These are phyloP conservation scores for Simalia tracyae DNA, from an alignment of 2,797 vertebrate species.

Conservation along the genomic window DNA sequence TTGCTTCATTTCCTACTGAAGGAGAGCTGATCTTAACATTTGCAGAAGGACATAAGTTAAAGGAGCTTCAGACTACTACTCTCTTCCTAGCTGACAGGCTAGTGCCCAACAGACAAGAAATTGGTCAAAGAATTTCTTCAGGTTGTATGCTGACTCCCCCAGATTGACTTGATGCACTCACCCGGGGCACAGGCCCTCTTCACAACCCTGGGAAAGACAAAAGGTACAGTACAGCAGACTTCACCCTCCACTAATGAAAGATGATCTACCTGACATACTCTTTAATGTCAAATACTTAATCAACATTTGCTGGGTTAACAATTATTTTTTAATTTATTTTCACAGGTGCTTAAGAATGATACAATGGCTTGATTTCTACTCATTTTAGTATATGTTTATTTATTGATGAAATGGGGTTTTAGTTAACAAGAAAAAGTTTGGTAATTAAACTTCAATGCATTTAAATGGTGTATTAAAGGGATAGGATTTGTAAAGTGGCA, in stretches of 20 bases:
- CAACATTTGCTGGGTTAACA: not conserved
- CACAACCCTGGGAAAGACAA: conserved; percentile 25
- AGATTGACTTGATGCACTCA: conserved; percentile 12
- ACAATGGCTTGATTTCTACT: not conserved
- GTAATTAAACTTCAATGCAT: not conserved
- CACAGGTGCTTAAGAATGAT: not conserved
- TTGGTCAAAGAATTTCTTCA: not conserved
- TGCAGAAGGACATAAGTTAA: not conserved
- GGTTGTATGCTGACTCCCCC: not conserved
- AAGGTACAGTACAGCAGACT: conserved; percentile 17
- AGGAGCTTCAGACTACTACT: not conserved
- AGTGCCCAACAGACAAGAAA: not conserved
- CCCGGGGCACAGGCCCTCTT: not conserved
- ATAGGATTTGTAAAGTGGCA: not conserved
- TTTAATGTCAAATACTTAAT: not conserved
- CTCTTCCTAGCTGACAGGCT: not conserved
- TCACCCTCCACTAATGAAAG: not conserved
- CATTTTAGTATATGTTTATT: not conserved
- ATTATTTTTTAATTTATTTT: not conserved
- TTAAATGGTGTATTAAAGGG: not conserved
- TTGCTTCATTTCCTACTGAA: conserved; percentile 21
- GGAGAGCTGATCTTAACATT: not conserved
- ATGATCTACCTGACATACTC: not conserved
- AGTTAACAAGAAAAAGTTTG: not conserved
- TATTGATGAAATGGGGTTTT: not conserved